phyloP scores from a whole-genome alignment of 1,140 invertebrate genomes.

The Gryon sp. region DNA sequence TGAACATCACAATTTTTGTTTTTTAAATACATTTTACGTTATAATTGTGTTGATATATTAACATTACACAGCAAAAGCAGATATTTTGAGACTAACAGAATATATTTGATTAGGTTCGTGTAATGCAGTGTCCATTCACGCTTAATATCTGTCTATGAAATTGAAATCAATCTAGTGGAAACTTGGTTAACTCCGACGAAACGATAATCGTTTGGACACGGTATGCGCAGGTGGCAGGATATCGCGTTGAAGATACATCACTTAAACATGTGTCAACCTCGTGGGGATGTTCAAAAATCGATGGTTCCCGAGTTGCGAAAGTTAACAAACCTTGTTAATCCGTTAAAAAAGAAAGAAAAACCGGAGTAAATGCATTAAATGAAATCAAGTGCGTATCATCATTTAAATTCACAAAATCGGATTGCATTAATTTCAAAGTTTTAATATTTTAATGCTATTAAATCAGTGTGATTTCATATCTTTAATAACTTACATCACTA shows the following conservation, averaged over 20 bases:
- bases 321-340: no score
- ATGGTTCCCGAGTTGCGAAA: constrained; percentile 6
- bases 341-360: no score
- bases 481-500: no score
- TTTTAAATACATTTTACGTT: constrained; percentile 28
- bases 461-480: no score
- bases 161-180: constrained; percentile 73
- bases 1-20: no score
- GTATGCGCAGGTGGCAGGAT: constrained; percentile 71
- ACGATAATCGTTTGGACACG: constrained; percentile 72
- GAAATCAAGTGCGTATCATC: no score
- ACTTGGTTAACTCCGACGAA: constrained; percentile 63
- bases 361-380: no score
- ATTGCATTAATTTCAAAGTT: no score
- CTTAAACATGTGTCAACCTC: constrained; percentile 32
- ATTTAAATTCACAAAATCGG: no score
- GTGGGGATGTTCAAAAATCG: constrained; percentile 28
- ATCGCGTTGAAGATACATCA: constrained; percentile 49
- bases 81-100: background rate
- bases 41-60: no score
- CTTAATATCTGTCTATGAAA: constrained; percentile 65
- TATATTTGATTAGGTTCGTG: constrained; percentile 7
- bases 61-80: background rate
- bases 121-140: constrained; percentile 24
- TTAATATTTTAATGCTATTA: no score